Evolutionary conservation across 2,113 vertebrate species (phyloP).

Genomic region (Entelurus aequoreus): DNA sequence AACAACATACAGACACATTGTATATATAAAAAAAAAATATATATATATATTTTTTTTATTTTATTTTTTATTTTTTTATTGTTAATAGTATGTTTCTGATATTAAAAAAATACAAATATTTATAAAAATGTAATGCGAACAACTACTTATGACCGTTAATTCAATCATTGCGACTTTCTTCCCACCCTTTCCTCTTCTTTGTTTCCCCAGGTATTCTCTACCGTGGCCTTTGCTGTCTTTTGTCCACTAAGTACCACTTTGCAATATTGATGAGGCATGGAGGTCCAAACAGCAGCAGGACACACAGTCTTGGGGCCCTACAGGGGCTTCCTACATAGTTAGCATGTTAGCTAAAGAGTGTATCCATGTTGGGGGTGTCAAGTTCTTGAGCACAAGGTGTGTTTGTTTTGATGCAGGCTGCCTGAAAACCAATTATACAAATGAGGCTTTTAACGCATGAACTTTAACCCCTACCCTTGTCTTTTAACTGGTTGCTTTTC

Average conservation of each 20-base stretch:
- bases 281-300: constrained; percentile 59
- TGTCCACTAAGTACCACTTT: constrained; percentile 72
- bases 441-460: no score
- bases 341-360: constrained; percentile 46
- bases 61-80: no score
- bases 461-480: no score
- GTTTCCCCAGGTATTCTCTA: constrained; percentile 63
- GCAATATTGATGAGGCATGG: constrained; percentile 74
- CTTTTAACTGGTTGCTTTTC: background rate
- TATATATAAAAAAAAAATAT: no score
- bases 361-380: constrained; percentile 13
- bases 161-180: constrained; percentile 15
- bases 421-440: no score
- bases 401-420: no score
- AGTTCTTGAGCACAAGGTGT: no score
- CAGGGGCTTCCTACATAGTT: constrained; percentile 39
- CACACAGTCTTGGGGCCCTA: constrained; percentile 41
- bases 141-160: background rate
- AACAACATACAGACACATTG: no score
- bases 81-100: no score
- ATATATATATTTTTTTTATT: no score
- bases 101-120: no score
- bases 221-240: constrained; percentile 66
- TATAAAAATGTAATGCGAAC: no score
- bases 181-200: constrained; percentile 10